Evolutionary conservation across 2,113 vertebrate species (phyloP).

Genomic region (Orycteropus afer): DNA sequence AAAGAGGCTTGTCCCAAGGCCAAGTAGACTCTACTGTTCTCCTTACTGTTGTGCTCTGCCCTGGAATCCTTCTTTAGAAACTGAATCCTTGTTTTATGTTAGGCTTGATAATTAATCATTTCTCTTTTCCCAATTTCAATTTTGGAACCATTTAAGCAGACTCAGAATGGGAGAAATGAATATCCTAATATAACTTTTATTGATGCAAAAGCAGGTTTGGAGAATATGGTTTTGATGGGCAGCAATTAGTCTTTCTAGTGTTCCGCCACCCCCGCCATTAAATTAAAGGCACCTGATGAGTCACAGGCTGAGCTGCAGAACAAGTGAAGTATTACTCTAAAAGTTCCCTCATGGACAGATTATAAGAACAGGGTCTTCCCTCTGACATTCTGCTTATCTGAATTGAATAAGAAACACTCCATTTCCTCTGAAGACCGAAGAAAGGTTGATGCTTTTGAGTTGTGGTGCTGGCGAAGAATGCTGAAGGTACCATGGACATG

Average conservation of each 20-base stretch:
- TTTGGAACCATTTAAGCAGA: background rate
- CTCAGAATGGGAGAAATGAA: background rate
- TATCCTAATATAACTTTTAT: background rate
- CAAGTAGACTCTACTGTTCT: background rate
- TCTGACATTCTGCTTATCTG: background rate
- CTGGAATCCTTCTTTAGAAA: background rate
- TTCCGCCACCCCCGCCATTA: background rate
- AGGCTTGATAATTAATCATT: background rate
- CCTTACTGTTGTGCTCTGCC: background rate
- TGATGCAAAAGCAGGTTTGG: background rate
- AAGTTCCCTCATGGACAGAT: background rate
- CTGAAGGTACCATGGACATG: too few relatives aligned
- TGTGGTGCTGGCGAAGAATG: too few relatives aligned
- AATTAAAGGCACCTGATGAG: background rate
- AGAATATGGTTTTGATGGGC: background rate
- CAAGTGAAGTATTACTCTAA: background rate
- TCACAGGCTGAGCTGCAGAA: background rate
- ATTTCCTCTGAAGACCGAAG: constrained; percentile 14
- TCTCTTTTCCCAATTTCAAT: background rate
- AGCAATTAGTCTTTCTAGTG: background rate
- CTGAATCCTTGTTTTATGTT: background rate
- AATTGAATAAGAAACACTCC: background rate
- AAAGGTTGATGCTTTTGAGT: too few relatives aligned
- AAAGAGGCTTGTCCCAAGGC: background rate
- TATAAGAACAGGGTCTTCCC: background rate